These are phyloP conservation scores for Pitangus sulphuratus DNA, from an alignment of 2,797 vertebrate genomes.

Conservation along the genomic window DNA sequence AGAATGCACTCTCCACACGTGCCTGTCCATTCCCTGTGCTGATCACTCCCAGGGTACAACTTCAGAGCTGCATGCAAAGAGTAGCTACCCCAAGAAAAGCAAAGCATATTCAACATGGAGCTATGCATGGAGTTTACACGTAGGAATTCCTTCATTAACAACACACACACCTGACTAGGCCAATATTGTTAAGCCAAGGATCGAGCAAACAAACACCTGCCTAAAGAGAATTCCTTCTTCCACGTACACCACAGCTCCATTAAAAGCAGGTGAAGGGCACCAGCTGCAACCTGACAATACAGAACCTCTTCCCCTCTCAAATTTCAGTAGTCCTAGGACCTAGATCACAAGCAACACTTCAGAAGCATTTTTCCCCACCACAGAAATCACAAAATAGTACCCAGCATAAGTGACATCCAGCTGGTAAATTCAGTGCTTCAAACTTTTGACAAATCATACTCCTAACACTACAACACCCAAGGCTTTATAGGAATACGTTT, in stretches of 20 bases:
- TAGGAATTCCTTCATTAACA: fast-evolving
- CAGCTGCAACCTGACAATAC: neutral
- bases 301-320: neutral
- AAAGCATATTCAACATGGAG: fast-evolving
- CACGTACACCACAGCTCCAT: neutral
- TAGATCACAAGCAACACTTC: neutral
- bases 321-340: neutral
- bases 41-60: neutral
- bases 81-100: neutral
- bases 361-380: neutral
- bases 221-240: neutral
- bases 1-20: fast-evolving
- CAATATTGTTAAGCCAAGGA: neutral
- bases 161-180: neutral
- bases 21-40: fast-evolving
- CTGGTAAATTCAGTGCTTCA: neutral
- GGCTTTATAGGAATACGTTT: neutral
- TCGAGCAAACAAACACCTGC: neutral
- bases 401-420: neutral
- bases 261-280: neutral
- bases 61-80: fast-evolving
- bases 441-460: neutral
- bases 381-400: fast-evolving
- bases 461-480: neutral
- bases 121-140: fast-evolving